Conservation (phyloP, 2,797 vertebrate genomes). For the Gouania willdenowi region DNA sequence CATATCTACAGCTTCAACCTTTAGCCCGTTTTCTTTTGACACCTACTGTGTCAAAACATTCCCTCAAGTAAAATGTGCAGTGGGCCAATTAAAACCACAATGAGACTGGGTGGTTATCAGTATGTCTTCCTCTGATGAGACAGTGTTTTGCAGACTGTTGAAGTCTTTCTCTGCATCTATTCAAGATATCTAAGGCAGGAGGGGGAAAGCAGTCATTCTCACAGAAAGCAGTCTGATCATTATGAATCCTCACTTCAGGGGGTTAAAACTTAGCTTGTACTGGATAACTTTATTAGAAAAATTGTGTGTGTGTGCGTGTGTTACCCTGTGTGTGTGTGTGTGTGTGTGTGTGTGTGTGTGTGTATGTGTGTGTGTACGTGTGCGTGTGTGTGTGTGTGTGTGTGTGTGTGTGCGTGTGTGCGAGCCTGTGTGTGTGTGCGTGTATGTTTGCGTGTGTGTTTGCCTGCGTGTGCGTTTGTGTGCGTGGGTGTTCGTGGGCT, state of each 20-base stretch:
- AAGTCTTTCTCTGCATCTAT: slow-evolving; percentile 35
- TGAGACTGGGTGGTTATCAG: slow-evolving; percentile 54
- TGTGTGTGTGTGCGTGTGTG: slow-evolving; percentile 7
- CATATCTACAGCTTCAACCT: slow-evolving; percentile 36
- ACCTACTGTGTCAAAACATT: slow-evolving; percentile 48
- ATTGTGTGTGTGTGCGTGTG: too few species aligned
- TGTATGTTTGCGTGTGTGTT: slow-evolving; percentile 10
- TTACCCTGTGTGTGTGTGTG: too few species aligned
- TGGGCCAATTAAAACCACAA: slow-evolving; percentile 60
- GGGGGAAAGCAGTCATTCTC: slow-evolving; percentile 37
- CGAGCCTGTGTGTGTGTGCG: slow-evolving; percentile 8
- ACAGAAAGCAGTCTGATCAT: slow-evolving; percentile 59
- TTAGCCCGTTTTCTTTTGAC: slow-evolving; percentile 50
- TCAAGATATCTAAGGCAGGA: slow-evolving; percentile 26
- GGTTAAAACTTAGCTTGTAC: too few species aligned
- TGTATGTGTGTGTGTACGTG: slow-evolving; percentile 7
- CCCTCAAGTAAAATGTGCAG: slow-evolving; percentile 53
- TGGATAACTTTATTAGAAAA: too few species aligned
- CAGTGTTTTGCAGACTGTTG: slow-evolving; percentile 44
- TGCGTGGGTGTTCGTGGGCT: slow-evolving; percentile 8
- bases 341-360: too few species aligned
- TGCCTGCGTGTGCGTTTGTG: slow-evolving; percentile 8
- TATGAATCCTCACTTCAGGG: slow-evolving; percentile 59
- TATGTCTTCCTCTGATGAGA: slow-evolving; percentile 47
- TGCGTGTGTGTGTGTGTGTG: slow-evolving; percentile 14